Conservation (phyloP, 2,113 vertebrate genomes). For the Pionites leucogaster region DNA sequence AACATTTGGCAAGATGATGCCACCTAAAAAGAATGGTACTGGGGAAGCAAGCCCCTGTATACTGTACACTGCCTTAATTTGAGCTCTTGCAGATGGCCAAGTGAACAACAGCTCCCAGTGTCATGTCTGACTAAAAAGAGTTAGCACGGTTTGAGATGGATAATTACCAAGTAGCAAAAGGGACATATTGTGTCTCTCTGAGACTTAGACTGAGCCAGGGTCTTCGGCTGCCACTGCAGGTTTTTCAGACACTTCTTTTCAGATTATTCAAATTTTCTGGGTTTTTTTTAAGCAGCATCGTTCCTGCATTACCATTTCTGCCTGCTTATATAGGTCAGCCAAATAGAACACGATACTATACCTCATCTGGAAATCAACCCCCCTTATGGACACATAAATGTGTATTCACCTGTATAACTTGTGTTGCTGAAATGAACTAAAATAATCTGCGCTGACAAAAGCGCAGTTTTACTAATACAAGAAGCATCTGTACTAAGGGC, state of each 20-base stretch:
- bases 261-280: background rate
- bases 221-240: background rate
- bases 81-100: slow-evolving; percentile 17
- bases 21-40: background rate
- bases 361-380: background rate
- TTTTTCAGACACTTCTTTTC: background rate
- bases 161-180: background rate
- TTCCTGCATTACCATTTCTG: background rate
- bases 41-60: background rate
- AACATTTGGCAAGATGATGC: background rate
- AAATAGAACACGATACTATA: accelerated
- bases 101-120: background rate
- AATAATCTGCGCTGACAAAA: background rate
- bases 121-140: background rate
- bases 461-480: background rate
- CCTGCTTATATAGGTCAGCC: background rate
- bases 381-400: background rate
- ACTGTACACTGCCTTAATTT: background rate
- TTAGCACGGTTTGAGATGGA: background rate
- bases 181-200: background rate
- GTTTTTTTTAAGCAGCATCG: background rate
- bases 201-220: background rate
- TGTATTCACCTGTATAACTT: background rate
- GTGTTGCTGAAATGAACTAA: background rate
- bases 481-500: background rate